phyloP scores from a whole-genome alignment of 2,888 invertebrate species.

The Caradrina clavipalpis region DNA sequence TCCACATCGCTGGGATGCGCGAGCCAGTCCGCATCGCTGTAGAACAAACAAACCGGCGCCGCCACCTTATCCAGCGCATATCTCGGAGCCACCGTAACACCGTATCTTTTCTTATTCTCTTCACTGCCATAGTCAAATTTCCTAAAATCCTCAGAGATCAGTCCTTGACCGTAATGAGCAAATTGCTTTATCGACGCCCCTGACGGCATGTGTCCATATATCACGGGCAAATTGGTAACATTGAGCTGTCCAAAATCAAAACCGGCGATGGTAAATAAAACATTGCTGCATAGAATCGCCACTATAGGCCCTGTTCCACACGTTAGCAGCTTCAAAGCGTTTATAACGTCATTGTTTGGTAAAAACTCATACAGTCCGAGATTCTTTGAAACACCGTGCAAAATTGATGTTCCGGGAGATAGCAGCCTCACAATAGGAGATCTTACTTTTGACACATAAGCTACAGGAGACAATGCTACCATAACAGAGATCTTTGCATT shows the following conservation, averaged over 20 bases:
- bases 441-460: conserved; percentile 83
- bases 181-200: conserved; percentile 89
- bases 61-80: conserved; percentile 75
- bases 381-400: conserved; percentile 70
- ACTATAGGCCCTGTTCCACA: conserved; percentile 85
- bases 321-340: conserved; percentile 79
- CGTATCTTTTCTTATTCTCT: conserved; percentile 76
- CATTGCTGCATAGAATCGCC: conserved; percentile 90
- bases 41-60: conserved; percentile 80
- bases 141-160: conserved; percentile 76
- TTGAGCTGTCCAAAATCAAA: conserved; percentile 91
- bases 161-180: conserved; percentile 89
- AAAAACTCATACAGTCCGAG: conserved; percentile 92
- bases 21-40: conserved; percentile 92
- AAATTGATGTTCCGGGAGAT: conserved; percentile 70
- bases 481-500: conserved; percentile 89
- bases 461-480: conserved; percentile 91
- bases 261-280: conserved; percentile 92
- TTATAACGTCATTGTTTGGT: conserved; percentile 90
- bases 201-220: conserved; percentile 89
- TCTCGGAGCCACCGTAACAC: conserved; percentile 71
- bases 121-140: conserved; percentile 77
- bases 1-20: conserved; percentile 91
- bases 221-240: conserved; percentile 89
- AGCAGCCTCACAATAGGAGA: conserved; percentile 78